These are phyloP conservation scores for Pipra filicauda DNA, from an alignment of 2,113 vertebrate genomes.

Conservation along the genomic window DNA sequence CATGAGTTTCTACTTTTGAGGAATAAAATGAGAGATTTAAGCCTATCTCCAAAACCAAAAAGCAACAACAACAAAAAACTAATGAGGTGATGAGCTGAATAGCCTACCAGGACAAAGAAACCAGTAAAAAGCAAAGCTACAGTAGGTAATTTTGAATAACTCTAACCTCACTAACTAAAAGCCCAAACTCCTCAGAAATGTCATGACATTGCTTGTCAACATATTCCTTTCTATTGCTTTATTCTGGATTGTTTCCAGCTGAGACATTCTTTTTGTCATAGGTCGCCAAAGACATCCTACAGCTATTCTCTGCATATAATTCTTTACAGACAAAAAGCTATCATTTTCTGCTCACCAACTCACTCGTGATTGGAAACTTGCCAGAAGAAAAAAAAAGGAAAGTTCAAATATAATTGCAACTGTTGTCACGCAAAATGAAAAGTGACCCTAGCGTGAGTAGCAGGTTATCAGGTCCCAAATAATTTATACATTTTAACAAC, in stretches of 20 bases:
- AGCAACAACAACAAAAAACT: not conserved
- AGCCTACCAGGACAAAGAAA: not conserved
- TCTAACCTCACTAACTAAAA: not conserved
- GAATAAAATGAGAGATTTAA: not conserved
- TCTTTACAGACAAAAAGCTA: not conserved
- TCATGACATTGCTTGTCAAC: not conserved
- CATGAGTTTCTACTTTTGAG: not conserved
- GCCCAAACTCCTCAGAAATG: not conserved
- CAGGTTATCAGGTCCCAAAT: not conserved
- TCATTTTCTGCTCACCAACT: not conserved
- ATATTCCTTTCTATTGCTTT: not conserved
- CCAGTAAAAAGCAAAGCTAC: not conserved
- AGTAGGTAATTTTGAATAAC: not conserved
- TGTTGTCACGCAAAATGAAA: not conserved
- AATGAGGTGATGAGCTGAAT: not conserved
- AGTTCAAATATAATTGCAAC: not conserved
- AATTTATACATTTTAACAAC: conserved; percentile 21
- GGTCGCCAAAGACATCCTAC: not conserved
- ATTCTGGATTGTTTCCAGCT: not conserved
- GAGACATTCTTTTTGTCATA: not conserved
- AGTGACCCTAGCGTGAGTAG: not conserved
- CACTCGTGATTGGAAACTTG: not conserved
- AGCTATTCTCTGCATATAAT: not conserved
- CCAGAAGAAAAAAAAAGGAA: not conserved
- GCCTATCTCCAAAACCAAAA: not conserved